These are phyloP conservation scores for Xylocopa sonorina DNA, from an alignment of 1,140 invertebrate genomes.

Conservation along the genomic window DNA sequence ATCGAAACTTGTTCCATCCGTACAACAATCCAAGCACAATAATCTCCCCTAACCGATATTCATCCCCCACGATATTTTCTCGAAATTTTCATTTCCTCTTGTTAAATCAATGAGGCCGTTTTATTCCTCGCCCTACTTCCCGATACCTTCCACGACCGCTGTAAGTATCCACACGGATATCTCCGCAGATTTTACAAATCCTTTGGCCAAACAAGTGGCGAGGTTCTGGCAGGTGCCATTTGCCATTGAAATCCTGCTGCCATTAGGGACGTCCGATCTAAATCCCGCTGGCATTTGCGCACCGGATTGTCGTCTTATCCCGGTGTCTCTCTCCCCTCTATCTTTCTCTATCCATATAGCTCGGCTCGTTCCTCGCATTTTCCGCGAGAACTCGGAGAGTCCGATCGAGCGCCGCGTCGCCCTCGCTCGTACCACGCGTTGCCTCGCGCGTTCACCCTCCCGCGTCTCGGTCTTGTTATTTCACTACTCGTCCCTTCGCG, in stretches of 20 bases:
- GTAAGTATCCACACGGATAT: slow-evolving; percentile 43
- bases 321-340: slow-evolving; percentile 18
- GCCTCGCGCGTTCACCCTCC: slow-evolving; percentile 32
- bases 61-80: background rate
- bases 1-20: too few relatives aligned
- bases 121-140: slow-evolving; percentile 39
- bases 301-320: slow-evolving; percentile 71
- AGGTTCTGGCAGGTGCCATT: slow-evolving; percentile 68
- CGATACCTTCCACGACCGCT: slow-evolving; percentile 29
- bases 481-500: slow-evolving; percentile 47
- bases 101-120: slow-evolving; percentile 26
- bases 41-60: too few relatives aligned
- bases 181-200: slow-evolving; percentile 68
- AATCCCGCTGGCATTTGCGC: slow-evolving; percentile 71
- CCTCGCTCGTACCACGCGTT: background rate
- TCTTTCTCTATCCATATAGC: slow-evolving; percentile 14
- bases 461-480: slow-evolving; percentile 63
- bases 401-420: too few relatives aligned
- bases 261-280: slow-evolving; percentile 74
- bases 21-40: too few relatives aligned
- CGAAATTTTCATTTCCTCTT: background rate
- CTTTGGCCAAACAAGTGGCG: slow-evolving; percentile 72
- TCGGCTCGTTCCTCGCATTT: background rate
- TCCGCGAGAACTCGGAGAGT: background rate
- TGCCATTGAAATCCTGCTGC: slow-evolving; percentile 73